phyloP scores from a whole-genome alignment of 1,140 invertebrate genomes.

The Mycetomoellerius zeteki region DNA sequence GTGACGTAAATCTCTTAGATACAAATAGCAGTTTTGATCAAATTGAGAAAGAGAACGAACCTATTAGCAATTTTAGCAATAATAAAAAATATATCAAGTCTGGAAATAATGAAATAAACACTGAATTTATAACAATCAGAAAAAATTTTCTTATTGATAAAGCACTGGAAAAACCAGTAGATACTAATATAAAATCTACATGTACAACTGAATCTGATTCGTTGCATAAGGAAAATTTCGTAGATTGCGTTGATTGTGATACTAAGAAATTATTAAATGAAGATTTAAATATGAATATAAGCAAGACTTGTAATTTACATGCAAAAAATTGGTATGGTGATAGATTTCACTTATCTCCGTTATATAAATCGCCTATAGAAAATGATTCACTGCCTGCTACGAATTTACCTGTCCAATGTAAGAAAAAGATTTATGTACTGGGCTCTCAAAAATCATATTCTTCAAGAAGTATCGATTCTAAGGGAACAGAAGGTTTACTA shows the following conservation, averaged over 20 bases:
- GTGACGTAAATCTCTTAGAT: constrained; percentile 36
- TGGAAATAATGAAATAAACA: neutral
- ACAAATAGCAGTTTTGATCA: constrained; percentile 10
- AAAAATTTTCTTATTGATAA: constrained; percentile 14
- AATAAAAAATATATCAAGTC: neutral
- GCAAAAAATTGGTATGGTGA: constrained; percentile 26
- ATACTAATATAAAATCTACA: neutral
- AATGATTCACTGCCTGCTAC: neutral
- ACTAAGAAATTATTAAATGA: constrained; percentile 29
- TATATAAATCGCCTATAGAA: neutral
- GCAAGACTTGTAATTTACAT: constrained; percentile 44
- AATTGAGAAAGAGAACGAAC: constrained; percentile 22
- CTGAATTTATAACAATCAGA: neutral
- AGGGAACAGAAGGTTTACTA: neutral
- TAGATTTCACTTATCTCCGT: neutral
- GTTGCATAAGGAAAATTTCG: neutral
- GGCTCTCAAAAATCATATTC: neutral
- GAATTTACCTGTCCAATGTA: neutral
- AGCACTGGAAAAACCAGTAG: neutral
- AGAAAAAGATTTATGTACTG: neutral
- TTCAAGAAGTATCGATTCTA: neutral
- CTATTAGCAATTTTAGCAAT: neutral
- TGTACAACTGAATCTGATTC: neutral
- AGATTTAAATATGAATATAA: constrained; percentile 38
- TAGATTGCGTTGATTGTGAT: constrained; percentile 18